Evolutionary conservation across 2,797 vertebrate species (phyloP).

Genomic region (Sternarchorhynchus goeldii): DNA sequence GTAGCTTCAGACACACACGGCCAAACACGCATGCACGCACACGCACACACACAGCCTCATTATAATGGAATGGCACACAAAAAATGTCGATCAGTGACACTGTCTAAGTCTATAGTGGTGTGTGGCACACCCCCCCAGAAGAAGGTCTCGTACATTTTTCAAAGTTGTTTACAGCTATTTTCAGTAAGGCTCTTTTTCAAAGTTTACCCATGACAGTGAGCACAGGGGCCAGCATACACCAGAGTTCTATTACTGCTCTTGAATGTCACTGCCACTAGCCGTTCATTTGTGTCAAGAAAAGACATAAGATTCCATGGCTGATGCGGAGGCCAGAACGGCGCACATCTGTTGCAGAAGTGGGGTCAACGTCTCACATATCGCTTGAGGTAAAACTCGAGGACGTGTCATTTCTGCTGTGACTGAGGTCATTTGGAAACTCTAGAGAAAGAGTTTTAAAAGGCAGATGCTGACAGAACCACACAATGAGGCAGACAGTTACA

Average conservation of each 20-base stretch:
- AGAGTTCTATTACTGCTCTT: slow-evolving; percentile 45
- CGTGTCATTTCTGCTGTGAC: not conserved
- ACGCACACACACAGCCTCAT: slow-evolving; percentile 49
- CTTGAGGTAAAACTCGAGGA: not conserved
- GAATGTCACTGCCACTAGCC: slow-evolving; percentile 41
- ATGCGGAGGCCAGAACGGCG: not conserved
- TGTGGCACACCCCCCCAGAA: slow-evolving; percentile 14
- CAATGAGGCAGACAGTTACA: not conserved
- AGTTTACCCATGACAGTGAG: slow-evolving; percentile 33
- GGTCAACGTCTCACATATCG: not conserved
- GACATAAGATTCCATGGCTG: slow-evolving; percentile 4
- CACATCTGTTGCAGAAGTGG: slow-evolving; percentile 25
- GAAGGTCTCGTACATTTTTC: slow-evolving; percentile 19
- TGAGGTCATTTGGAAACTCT: not conserved
- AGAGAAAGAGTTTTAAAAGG: not conserved
- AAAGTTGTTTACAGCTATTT: slow-evolving; percentile 51
- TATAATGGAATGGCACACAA: slow-evolving; percentile 42
- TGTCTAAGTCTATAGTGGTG: slow-evolving; percentile 14
- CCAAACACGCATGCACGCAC: slow-evolving; percentile 16
- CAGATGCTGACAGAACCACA: not conserved
- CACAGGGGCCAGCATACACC: slow-evolving; percentile 14
- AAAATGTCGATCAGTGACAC: slow-evolving; percentile 42
- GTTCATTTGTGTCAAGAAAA: slow-evolving; percentile 31
- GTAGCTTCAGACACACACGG: slow-evolving; percentile 29
- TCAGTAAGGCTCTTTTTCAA: slow-evolving; percentile 34